Percentiles rank a stretch among this genome's conserved stretches.
These are phyloP conservation scores for Eutolmus rufibarbis DNA, from an alignment of 2,888 invertebrate genomes.

Conservation along the genomic window DNA sequence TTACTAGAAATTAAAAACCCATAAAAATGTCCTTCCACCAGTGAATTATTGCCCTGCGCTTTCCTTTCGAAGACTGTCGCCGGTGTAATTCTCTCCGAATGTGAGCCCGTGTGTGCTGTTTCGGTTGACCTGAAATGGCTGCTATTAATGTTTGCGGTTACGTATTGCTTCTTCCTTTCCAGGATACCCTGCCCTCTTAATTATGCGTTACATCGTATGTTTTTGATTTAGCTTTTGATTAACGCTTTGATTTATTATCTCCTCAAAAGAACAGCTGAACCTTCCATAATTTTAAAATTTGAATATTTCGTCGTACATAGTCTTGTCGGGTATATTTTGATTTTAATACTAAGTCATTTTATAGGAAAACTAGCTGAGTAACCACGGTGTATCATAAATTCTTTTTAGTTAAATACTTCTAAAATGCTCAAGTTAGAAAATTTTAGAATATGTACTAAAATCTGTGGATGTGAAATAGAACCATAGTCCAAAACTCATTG, in stretches of 20 bases:
- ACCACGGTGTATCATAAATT: too few relatives aligned
- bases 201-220: background rate
- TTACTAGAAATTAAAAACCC: constrained; percentile 47
- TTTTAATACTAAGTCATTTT: too few relatives aligned
- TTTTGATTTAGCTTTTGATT: background rate
- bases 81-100: constrained; percentile 44
- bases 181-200: background rate
- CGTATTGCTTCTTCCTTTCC: background rate
- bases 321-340: too few relatives aligned
- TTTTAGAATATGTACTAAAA: too few relatives aligned
- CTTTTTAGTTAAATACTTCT: too few relatives aligned
- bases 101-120: background rate
- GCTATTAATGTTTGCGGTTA: background rate
- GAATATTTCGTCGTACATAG: background rate
- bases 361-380: too few relatives aligned
- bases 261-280: background rate
- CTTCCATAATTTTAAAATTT: background rate
- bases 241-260: background rate
- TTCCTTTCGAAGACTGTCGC: constrained; percentile 27
- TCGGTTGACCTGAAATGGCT: constrained; percentile 28
- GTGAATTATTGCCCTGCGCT: constrained; percentile 43
- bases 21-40: constrained; percentile 45
- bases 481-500: too few relatives aligned
- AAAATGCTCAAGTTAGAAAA: too few relatives aligned
- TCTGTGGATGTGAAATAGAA: too few relatives aligned